These are phyloP conservation scores for Macrotrachela quadricornifera DNA, from an alignment of 1,140 invertebrate species.

Conservation along the genomic window DNA sequence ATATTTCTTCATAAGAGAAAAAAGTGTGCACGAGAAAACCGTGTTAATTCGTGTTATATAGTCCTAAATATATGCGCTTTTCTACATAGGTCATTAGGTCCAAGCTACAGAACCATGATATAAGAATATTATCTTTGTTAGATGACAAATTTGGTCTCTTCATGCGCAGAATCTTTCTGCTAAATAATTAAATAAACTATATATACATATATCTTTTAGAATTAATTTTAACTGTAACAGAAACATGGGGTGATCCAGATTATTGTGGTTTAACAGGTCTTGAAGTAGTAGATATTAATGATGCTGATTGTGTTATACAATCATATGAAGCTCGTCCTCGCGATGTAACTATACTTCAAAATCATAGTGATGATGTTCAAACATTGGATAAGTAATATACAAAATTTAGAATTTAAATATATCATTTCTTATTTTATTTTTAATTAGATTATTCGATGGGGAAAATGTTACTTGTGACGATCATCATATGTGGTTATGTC, in stretches of 20 bases:
- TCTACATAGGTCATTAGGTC: too few species aligned
- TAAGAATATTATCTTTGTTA: too few species aligned
- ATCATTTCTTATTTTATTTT: constrained; percentile 14
- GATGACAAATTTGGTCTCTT: too few species aligned
- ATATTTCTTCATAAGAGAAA: too few species aligned
- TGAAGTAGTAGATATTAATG: constrained; percentile 30
- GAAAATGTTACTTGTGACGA: constrained; percentile 27
- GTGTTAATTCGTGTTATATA: too few species aligned
- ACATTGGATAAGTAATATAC: constrained; percentile 27
- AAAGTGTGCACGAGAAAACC: too few species aligned
- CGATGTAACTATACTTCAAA: constrained; percentile 21
- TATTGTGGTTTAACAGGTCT: constrained; percentile 33
- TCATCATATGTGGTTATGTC: constrained; percentile 34
- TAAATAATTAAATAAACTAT: not conserved
- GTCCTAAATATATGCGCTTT: too few species aligned
- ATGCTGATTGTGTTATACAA: constrained; percentile 20
- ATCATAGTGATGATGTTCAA: constrained; percentile 23
- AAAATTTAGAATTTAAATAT: not conserved
- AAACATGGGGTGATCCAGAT: constrained; percentile 32
- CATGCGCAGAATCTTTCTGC: not conserved
- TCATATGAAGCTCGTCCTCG: constrained; percentile 17
- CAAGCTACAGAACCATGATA: too few species aligned
- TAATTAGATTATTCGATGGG: constrained; percentile 22
- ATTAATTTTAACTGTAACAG: constrained; percentile 29
- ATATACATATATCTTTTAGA: constrained; percentile 13